Evolutionary conservation across 2,888 invertebrate species (phyloP), one percentile per base, ranked within the genome.

Genomic region (Philereme vetulata): DNA sequence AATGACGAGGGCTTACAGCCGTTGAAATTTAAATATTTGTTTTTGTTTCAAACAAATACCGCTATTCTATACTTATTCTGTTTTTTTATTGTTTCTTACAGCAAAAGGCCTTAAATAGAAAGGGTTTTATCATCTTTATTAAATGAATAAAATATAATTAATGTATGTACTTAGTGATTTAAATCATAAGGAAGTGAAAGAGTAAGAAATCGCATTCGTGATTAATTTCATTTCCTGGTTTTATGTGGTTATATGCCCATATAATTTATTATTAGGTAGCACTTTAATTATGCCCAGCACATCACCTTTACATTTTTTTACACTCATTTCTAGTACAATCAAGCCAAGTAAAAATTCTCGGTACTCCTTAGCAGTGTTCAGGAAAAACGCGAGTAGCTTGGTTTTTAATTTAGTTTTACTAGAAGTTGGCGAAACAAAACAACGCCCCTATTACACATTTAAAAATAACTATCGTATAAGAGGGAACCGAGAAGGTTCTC

Each of bases 401-500:
- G 64, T 72, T 78, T 76, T 75, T 76, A 66, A 61, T 70, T 66
- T 67, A 62, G 56, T 62, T 68, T 77, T 73, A 65, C 62, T 56
- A 64, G 76, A 76, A 76, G 57, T 69, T 56, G 60, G 65, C 63
- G 58, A 60, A 66, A 65, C 62, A 63, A 70, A 75, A 72, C 68
- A 72, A 70, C 66, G 65, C 72, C 72, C 72, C 72, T 21, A 70
- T 57, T 64, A 62, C 69, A 69, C 40, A 56, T 60, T 74, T 77
- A 73, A 72, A 76, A 77, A 74, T 75, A 77, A 73, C 70, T 72
- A 60, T 56, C 62, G 60, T 73, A 79, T 74, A 70, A 70, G 72
- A 72, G 75, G 77, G 75, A 76, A 82, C 75, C 73, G 75, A 74
- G 65, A 72, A 67, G 72, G 69, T 89, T 88, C 88, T 80, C 70